Conservation (phyloP, 2,888 invertebrate species). For the Catocala sponsa region DNA sequence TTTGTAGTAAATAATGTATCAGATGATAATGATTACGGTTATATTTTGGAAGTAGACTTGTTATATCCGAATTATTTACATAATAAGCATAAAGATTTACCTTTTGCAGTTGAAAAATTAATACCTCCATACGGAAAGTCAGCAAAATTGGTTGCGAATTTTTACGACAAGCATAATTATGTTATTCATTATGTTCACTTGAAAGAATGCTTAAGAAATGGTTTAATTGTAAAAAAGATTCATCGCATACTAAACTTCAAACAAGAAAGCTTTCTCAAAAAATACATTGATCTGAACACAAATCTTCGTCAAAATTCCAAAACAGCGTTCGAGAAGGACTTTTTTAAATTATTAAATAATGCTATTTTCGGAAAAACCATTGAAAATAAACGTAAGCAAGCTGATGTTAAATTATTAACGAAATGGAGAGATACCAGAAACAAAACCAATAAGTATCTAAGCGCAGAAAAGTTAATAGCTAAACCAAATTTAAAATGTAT, state of each 20-base stretch:
- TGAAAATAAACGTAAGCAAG: constrained; percentile 10
- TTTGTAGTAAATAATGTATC: constrained; percentile 18
- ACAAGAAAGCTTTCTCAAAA: constrained; percentile 9
- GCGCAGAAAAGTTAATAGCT: no score
- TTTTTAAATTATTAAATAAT: constrained; percentile 3
- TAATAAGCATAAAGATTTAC: constrained; percentile 18
- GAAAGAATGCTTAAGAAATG: constrained; percentile 6
- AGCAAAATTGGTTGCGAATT: constrained; percentile 43
- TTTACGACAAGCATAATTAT: constrained; percentile 41
- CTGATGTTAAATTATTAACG: constrained; percentile 16
- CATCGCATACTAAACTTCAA: neutral
- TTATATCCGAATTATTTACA: constrained; percentile 32
- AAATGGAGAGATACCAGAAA: constrained; percentile 1
- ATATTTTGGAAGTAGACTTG: constrained; percentile 46
- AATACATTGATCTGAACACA: constrained; percentile 1
- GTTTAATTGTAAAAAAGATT: constrained; percentile 36
- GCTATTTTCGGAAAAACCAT: constrained; percentile 7
- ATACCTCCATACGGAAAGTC: constrained; percentile 30
- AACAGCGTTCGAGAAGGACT: neutral
- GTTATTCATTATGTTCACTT: constrained; percentile 15
- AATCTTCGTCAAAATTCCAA: no score
- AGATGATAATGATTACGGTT: constrained; percentile 33
- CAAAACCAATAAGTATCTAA: no score
- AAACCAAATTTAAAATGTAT: no score
- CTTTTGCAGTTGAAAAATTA: constrained; percentile 34